Base-by-base conservation (phyloP, 2,888 invertebrate species). In the Apotomis betuletana region DNA sequence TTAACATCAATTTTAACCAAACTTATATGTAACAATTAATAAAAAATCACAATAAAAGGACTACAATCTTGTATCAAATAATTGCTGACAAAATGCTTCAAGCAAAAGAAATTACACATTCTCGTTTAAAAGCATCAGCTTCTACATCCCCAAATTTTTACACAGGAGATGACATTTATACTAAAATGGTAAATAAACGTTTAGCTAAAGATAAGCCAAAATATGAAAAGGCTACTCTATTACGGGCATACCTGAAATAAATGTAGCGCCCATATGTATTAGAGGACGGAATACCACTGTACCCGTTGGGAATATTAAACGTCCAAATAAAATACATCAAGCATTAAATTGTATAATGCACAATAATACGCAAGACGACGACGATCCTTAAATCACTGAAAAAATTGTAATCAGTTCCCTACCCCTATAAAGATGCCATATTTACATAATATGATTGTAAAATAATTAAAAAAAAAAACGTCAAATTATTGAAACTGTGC, bases 171-270 rank as follows among this genome's bases (percentile, higher is more conserved):
- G 62, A 62, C 51, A 8, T 62, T 6, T 62, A 8, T 51, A 62
- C 61, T 0, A 62, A 51, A 62, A 61, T 61, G 61, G 61, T 61
- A 5, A 61, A 61, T 4, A 61, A 61, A 36, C 49, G 61, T 6
- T 36, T 61, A 51, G 6, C 61, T n/a, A 61, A 61, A 61, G 36
- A 61, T n/a, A 62, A 62, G 8, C 51, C 62, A 12, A 62, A 62
- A 27, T 62, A 9, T 62, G 51, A 62, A 38, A 62, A 62, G n/a
- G 62, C 62, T n/a, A 38, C 10, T n/a, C n/a, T 5, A 61, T 61
- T 12, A 51, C 9, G 5, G 49, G 4, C 1, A 9, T 0, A 27
- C 49, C 61, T 3, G 4, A 61, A 36, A n/a, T 36, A 61, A 61
- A 61, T 49, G 61, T 61, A 13, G 49, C 61, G 10, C 61, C 61